phyloP scores from a whole-genome alignment of 1,140 invertebrate species.

The Bradysia coprophila region DNA sequence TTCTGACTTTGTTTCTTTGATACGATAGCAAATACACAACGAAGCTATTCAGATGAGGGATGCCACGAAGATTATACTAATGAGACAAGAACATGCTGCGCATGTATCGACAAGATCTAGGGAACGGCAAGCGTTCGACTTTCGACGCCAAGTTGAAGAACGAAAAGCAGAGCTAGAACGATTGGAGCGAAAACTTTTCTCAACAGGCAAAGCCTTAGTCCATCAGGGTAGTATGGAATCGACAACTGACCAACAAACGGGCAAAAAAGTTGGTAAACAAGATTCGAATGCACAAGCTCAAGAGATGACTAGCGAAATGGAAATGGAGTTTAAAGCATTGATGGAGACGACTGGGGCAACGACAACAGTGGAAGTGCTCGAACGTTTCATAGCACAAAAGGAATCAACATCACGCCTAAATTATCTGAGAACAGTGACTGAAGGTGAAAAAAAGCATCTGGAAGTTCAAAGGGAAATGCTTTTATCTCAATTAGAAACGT shows the following conservation, averaged over 20 bases:
- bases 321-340: conserved; percentile 46
- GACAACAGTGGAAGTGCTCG: conserved; percentile 48
- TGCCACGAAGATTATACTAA: conserved; percentile 38
- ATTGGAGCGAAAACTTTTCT: conserved; percentile 48
- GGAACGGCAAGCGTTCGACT: conserved; percentile 37
- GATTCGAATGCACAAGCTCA: conserved; percentile 16
- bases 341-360: conserved; percentile 58
- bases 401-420: conserved; percentile 45
- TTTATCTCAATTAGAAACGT: conserved; percentile 47
- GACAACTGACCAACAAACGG: conserved; percentile 25
- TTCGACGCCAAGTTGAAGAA: conserved; percentile 43
- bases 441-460: conserved; percentile 48
- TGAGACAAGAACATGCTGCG: conserved; percentile 43
- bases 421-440: conserved; percentile 44
- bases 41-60: conserved; percentile 50
- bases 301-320: conserved; percentile 29
- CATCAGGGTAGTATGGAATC: conserved; percentile 33
- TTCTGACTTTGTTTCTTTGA: too few relatives aligned
- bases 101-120: conserved; percentile 38
- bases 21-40: conserved; percentile 38
- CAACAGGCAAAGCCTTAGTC: conserved; percentile 27
- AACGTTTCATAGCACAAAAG: conserved; percentile 48
- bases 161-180: conserved; percentile 46
- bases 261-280: conserved; percentile 26
- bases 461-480: conserved; percentile 46